These are phyloP conservation scores for Thysanoteuthis rhombus DNA, from an alignment of 2,888 invertebrate genomes.

Conservation along the genomic window DNA sequence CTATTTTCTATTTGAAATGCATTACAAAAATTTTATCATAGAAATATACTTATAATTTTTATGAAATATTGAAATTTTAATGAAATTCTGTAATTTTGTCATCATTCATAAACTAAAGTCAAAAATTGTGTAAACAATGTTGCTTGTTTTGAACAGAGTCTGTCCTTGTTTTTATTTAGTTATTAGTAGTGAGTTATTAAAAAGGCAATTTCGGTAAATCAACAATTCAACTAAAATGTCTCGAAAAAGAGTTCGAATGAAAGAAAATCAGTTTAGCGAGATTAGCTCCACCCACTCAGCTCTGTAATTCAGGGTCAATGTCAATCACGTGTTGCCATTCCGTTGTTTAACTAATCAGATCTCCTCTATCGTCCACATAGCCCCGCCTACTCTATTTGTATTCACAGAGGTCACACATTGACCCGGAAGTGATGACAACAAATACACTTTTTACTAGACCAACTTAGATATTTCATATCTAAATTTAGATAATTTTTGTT, in stretches of 20 bases:
- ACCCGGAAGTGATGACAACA: conserved; percentile 33
- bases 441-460: not conserved
- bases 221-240: not conserved
- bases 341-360: not conserved
- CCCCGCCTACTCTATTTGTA: conserved; percentile 13
- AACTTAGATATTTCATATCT: no score
- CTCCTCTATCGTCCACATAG: not conserved
- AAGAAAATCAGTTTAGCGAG: not conserved
- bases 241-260: not conserved
- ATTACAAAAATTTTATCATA: no score
- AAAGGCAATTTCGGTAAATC: not conserved
- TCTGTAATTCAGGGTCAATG: not conserved
- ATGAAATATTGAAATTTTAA: no score
- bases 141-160: no score
- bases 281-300: not conserved
- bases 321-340: not conserved
- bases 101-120: no score
- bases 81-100: no score
- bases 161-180: no score
- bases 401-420: conserved; percentile 23
- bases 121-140: no score
- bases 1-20: no score
- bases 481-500: no score
- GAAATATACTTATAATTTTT: no score
- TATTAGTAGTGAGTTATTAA: not conserved